Percentiles rank a stretch among this genome's conserved stretches.
Evolutionary conservation across 2,797 vertebrate species (phyloP).

Genomic region (Cichlasoma orientale): DNA sequence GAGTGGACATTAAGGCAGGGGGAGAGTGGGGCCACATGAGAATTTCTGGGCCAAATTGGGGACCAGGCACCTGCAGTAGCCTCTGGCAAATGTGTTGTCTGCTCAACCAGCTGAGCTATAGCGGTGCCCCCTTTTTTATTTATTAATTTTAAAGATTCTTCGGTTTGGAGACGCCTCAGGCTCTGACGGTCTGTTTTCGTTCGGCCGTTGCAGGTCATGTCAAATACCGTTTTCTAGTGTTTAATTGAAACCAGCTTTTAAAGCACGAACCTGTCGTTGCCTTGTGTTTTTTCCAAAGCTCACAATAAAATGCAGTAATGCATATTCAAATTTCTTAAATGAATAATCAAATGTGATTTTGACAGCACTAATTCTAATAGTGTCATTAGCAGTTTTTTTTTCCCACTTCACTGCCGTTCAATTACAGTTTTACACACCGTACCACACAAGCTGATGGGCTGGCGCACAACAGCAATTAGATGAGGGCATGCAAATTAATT

Average conservation of each 20-base stretch:
- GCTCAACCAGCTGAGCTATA: background rate
- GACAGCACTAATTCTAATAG: background rate
- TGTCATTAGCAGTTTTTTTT: background rate
- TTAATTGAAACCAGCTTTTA: background rate
- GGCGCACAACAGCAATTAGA: background rate
- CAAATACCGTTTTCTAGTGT: background rate
- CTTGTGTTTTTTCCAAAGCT: background rate
- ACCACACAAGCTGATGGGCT: background rate
- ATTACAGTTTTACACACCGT: background rate
- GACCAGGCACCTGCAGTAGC: background rate
- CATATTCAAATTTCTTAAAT: background rate
- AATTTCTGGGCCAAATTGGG: background rate
- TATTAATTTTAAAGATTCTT: background rate
- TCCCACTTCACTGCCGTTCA: background rate
- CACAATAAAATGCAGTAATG: background rate
- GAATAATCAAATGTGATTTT: background rate
- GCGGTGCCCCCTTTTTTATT: background rate
- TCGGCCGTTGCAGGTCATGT: background rate
- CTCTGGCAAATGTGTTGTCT: background rate
- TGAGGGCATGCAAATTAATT: background rate
- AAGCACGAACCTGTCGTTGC: rapidly evolving
- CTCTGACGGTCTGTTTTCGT: background rate
- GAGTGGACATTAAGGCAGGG: background rate
- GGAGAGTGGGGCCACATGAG: background rate
- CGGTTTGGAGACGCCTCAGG: too few species aligned